Evolutionary conservation across 2,113 vertebrate species (phyloP).

Genomic region (Podarcis raffonei): DNA sequence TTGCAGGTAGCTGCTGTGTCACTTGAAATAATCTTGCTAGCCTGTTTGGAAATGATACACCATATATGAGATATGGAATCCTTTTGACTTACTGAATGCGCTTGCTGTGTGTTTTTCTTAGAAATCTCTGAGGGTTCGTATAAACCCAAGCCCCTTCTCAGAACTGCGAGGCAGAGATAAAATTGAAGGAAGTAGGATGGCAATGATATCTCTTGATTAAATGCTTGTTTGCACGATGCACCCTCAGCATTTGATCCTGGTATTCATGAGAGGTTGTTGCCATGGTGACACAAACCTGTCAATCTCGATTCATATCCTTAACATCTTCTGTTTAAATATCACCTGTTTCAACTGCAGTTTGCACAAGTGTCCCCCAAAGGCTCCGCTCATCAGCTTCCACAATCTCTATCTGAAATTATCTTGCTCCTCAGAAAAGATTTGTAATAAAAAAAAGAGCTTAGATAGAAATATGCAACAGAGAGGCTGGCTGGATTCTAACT

Average conservation of each 20-base stretch:
- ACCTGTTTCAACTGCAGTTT: conserved; percentile 65
- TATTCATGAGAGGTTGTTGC: conserved; percentile 59
- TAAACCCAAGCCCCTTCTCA: conserved; percentile 27
- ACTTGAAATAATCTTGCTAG: neutral
- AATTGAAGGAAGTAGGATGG: neutral
- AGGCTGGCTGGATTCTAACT: conserved; percentile 24
- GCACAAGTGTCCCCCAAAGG: conserved; percentile 51
- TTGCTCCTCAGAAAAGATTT: conserved; percentile 31
- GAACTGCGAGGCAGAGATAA: conserved; percentile 36
- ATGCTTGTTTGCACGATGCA: neutral
- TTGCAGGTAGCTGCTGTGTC: neutral
- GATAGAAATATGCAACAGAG: conserved; percentile 25
- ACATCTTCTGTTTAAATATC: conserved; percentile 63
- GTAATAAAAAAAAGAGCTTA: neutral
- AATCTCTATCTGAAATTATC: conserved; percentile 34
- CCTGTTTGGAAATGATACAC: neutral
- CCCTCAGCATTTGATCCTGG: conserved; percentile 41
- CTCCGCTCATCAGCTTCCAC: conserved; percentile 36
- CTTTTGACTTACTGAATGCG: neutral
- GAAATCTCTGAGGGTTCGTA: neutral
- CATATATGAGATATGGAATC: neutral
- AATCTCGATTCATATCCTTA: conserved; percentile 51
- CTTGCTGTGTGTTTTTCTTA: neutral
- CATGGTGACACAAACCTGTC: conserved; percentile 51
- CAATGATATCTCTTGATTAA: conserved; percentile 51